phyloP scores from a whole-genome alignment of 2,113 vertebrate genomes.

The Ageneiosus marmoratus region DNA sequence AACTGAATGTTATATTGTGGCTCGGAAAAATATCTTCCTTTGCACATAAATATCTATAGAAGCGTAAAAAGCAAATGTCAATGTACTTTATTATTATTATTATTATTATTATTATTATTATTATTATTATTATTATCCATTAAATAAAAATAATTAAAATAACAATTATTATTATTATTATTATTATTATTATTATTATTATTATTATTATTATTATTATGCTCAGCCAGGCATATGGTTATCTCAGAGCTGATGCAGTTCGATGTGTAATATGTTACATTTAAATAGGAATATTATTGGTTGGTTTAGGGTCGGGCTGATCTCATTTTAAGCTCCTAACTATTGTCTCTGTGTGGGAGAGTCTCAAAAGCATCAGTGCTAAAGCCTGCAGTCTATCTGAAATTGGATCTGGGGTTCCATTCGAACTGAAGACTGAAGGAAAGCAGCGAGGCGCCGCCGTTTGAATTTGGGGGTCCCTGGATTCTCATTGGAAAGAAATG shows the following conservation, averaged over 20 bases:
- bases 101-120: background rate
- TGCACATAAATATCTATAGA: conserved; percentile 45
- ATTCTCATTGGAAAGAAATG: conserved; percentile 92
- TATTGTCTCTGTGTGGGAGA: conserved; percentile 63
- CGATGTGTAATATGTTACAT: conserved; percentile 52
- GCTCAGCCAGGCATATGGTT: conserved; percentile 27
- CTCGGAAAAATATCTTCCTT: conserved; percentile 59
- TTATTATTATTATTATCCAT: background rate
- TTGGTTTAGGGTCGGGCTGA: conserved; percentile 50
- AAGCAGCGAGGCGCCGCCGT: conserved; percentile 85
- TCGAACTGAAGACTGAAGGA: conserved; percentile 79
- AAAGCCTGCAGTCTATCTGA: conserved; percentile 87
- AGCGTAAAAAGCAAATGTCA: background rate
- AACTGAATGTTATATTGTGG: conserved; percentile 63
- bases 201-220: conserved; percentile 33
- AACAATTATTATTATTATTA: conserved; percentile 22
- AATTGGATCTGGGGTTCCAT: conserved; percentile 99
- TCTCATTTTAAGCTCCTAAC: conserved; percentile 66
- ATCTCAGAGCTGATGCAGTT: conserved; percentile 37
- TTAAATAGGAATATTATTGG: conserved; percentile 53
- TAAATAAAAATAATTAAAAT: background rate
- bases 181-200: conserved; percentile 27
- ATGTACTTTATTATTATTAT: background rate
- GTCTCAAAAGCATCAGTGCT: conserved; percentile 81
- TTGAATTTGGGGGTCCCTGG: conserved; percentile 92